phyloP scores from a whole-genome alignment of 2,888 invertebrate genomes.

The Papilio gigon region DNA sequence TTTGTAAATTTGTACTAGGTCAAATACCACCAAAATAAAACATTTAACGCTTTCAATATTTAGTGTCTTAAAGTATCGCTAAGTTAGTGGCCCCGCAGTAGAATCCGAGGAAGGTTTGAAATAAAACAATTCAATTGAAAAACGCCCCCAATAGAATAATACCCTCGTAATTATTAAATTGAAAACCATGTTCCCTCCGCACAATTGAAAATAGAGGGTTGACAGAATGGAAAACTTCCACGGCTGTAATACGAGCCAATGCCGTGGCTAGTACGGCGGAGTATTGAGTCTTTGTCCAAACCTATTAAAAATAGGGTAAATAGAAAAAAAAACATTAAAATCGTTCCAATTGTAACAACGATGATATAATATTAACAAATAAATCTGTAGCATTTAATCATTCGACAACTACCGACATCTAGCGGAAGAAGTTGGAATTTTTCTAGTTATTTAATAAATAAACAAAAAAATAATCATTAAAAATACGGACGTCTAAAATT shows the following conservation, averaged over 20 bases:
- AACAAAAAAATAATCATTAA: background rate
- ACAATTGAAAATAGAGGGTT: slow-evolving; percentile 57
- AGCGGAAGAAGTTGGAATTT: background rate
- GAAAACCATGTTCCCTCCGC: slow-evolving; percentile 69
- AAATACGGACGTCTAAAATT: background rate
- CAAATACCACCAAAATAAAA: background rate
- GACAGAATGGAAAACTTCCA: slow-evolving; percentile 49
- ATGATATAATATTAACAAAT: background rate
- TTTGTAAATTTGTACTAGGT: background rate
- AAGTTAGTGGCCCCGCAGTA: slow-evolving; percentile 51
- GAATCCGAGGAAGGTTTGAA: slow-evolving; percentile 65
- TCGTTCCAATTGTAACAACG: background rate
- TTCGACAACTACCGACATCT: slow-evolving; percentile 1
- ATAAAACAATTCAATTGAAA: slow-evolving; percentile 79
- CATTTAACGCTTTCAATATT: background rate
- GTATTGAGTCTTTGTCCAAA: background rate
- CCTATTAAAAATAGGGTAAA: slow-evolving; percentile 5
- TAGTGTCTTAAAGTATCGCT: slow-evolving; percentile 42
- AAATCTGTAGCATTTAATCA: background rate
- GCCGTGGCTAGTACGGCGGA: background rate
- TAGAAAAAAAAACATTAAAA: background rate
- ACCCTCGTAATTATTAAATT: slow-evolving; percentile 77
- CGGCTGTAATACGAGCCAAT: slow-evolving; percentile 26
- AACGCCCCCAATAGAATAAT: slow-evolving; percentile 64
- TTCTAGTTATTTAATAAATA: background rate